phyloP scores from a whole-genome alignment of 1,140 invertebrate genomes.

The Zaprionus taronus region DNA sequence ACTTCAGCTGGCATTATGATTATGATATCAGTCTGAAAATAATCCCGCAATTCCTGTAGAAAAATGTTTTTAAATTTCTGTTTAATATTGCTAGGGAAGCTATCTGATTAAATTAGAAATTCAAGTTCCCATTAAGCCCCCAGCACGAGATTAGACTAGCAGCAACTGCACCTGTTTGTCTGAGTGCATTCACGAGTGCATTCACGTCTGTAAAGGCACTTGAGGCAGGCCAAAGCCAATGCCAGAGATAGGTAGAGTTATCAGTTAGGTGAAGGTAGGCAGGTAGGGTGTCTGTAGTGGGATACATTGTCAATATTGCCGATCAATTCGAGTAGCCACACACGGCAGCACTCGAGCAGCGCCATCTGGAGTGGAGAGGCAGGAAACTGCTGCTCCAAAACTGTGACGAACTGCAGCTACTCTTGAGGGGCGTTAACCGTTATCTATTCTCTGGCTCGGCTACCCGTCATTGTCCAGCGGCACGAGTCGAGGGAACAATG shows the following conservation, averaged over 20 bases:
- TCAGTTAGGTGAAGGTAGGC: neutral
- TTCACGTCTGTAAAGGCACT: neutral
- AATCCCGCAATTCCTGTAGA: neutral
- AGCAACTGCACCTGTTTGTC: neutral
- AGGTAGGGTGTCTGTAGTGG: slow-evolving; percentile 1
- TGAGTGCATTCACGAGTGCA: slow-evolving; percentile 5
- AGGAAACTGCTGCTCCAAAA: slow-evolving; percentile 56
- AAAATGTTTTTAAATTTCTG: neutral
- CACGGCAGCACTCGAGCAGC: slow-evolving; percentile 24
- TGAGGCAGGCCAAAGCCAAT: neutral
- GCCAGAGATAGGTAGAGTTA: neutral
- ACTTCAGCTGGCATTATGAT: neutral
- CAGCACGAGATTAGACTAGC: neutral
- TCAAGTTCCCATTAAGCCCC: neutral
- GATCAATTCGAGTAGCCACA: slow-evolving; percentile 47
- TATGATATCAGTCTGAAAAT: neutral
- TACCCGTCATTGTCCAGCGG: slow-evolving; percentile 69
- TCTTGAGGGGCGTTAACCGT: neutral
- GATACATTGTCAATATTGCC: slow-evolving; percentile 25
- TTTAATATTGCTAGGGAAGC: neutral
- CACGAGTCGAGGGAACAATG: slow-evolving; percentile 43
- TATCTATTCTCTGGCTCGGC: slow-evolving; percentile 23
- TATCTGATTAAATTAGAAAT: neutral
- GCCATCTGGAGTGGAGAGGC: slow-evolving; percentile 12
- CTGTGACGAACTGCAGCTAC: neutral